Evolutionary conservation across 2,113 vertebrate species (phyloP).

Genomic region (Bungarus multicinctus): DNA sequence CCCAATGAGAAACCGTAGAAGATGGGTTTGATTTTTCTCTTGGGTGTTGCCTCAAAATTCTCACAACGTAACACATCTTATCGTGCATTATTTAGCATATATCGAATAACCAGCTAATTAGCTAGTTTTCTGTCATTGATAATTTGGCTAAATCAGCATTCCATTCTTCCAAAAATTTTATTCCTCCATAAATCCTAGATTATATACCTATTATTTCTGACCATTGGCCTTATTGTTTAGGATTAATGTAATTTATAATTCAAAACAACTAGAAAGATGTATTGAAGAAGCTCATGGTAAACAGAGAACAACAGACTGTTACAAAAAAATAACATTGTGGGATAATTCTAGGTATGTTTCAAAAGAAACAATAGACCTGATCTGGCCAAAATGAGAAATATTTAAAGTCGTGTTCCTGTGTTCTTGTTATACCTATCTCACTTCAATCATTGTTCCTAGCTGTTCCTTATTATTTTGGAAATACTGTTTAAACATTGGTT

Average conservation of each 20-base stretch:
- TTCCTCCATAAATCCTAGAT: not conserved
- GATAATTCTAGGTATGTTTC: not conserved
- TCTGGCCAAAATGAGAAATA: not conserved
- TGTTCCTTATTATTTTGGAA: not conserved
- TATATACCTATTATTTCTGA: not conserved
- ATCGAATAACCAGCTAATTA: not conserved
- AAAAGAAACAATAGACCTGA: not conserved
- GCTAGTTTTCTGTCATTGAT: not conserved
- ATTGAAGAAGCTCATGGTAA: not conserved
- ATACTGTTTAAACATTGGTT: not conserved
- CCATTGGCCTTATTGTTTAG: not conserved
- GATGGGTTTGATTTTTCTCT: slow-evolving; percentile 35
- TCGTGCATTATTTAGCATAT: not conserved
- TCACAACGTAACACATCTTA: not conserved
- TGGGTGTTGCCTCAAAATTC: slow-evolving; percentile 7
- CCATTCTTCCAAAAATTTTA: not conserved
- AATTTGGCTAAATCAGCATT: not conserved
- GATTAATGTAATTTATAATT: not conserved
- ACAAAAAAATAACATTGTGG: not conserved
- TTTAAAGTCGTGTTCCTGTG: not conserved
- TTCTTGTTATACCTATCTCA: not conserved
- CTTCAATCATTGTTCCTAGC: not conserved
- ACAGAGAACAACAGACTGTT: not conserved
- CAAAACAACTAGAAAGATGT: not conserved
- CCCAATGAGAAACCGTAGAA: not conserved